Conservation (phyloP, 2,113 vertebrate genomes). For the Stictonetta naevosa region DNA sequence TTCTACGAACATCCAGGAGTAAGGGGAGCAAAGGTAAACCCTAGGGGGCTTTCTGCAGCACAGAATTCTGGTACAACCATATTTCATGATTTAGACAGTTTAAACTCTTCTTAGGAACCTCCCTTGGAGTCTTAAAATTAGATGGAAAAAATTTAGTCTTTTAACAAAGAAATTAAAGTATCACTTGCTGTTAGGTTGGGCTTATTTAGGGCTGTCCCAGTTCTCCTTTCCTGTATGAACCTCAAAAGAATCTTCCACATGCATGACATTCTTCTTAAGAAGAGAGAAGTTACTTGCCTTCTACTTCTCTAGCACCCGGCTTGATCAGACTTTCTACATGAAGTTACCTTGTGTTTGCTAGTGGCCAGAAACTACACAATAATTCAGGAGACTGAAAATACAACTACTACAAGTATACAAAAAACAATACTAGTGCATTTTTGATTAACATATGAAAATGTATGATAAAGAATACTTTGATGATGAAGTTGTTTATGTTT, state of each 20-base stretch:
- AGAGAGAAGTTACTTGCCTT: neutral
- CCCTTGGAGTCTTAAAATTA: neutral
- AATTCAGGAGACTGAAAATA: neutral
- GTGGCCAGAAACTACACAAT: neutral
- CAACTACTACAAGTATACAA: neutral
- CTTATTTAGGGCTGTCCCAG: neutral
- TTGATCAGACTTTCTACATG: neutral
- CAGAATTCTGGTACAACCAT: neutral
- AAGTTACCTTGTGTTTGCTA: neutral
- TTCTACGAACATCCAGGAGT: neutral
- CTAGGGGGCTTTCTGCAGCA: neutral
- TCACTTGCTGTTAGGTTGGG: neutral
- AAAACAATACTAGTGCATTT: accelerated
- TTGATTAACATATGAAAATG: neutral
- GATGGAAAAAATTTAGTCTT: neutral
- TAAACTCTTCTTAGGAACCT: neutral
- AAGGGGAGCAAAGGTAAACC: neutral
- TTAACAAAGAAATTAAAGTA: neutral
- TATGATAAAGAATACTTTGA: neutral
- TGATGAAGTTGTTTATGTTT: neutral
- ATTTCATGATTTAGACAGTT: neutral
- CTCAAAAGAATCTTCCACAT: neutral
- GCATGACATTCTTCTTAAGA: neutral
- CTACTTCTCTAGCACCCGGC: neutral
- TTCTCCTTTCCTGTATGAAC: neutral